Percentiles rank a stretch among this genome's conserved stretches.
These are phyloP conservation scores for Carcina quercana DNA, from an alignment of 2,888 invertebrate genomes.

Conservation along the genomic window DNA sequence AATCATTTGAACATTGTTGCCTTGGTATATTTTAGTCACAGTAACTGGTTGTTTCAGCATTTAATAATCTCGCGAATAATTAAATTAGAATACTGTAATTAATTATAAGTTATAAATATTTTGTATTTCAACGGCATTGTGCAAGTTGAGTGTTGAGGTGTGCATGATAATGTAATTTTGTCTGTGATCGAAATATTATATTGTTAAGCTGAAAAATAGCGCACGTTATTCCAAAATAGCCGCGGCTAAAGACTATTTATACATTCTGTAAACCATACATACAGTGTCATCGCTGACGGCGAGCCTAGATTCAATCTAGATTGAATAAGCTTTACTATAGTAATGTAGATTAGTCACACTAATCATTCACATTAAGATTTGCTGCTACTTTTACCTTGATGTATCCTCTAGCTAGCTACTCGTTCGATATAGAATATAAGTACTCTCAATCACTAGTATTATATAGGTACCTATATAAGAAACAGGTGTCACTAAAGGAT, in stretches of 20 bases:
- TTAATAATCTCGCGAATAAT: slow-evolving; percentile 54
- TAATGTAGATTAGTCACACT: no score
- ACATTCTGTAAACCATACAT: slow-evolving; percentile 37
- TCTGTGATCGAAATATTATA: slow-evolving; percentile 72
- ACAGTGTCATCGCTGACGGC: no score
- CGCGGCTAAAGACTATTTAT: slow-evolving; percentile 29
- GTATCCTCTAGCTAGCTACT: no score
- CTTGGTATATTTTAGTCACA: slow-evolving; percentile 57
- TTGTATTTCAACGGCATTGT: slow-evolving; percentile 59
- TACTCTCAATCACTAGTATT: no score
- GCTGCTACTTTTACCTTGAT: no score
- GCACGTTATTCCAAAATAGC: slow-evolving; percentile 39
- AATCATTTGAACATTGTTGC: slow-evolving; percentile 52
- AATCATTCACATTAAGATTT: no score
- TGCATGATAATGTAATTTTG: slow-evolving; percentile 68
- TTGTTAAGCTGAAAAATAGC: slow-evolving; percentile 61
- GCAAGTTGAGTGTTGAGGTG: slow-evolving; percentile 45
- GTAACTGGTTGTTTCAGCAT: slow-evolving; percentile 62
- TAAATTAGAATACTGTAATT: slow-evolving; percentile 54
- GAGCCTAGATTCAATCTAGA: no score
- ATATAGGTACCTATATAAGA: no score
- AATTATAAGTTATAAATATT: slow-evolving; percentile 63
- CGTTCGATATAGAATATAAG: no score
- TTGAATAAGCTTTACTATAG: no score
- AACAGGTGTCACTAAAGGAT: no score